Evolutionary conservation across 2,113 vertebrate species (phyloP), one percentile per base, ranked within the genome.

Genomic region (Hippocampus barbouri): DNA sequence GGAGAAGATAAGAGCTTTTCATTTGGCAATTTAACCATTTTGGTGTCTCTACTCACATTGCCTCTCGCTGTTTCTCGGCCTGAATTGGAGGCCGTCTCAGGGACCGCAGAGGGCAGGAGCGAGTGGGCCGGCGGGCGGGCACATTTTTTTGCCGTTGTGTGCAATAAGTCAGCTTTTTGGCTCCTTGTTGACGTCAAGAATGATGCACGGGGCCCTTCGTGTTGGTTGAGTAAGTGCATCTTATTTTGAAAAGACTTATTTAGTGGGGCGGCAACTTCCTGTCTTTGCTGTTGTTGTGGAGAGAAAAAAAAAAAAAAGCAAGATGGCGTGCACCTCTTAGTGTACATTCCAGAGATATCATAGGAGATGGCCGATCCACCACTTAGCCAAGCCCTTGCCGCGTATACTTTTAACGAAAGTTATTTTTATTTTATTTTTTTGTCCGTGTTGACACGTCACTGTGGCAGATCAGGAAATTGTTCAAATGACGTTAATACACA

Each of bases 51-150:
- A 1, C 2, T n/a, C 53, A 23, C 2, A 23, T 23, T 56, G n/a
- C 53, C 53, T 56, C 53, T 56, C n/a, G 21, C 53, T 23, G 53
- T 56, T 23, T n/a, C 49, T 49, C 71, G 80, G 82, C 82, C 84
- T 86, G 77, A 83, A 80, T 82, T 79, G 83, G 82, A 89, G 88
- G 86, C 89, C 83, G 89, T 90, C 91, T 93, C 91, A 92, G 91
- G 91, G 89, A 90, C 83, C 72, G 79, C 72, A 76, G 83, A 62
- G 66, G 40, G 16, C 54, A 49, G 9, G 38, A 16, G 59, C 34
- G 27, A 38, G 30, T 0, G 30, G 1, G 68, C 30, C 66, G 57
- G 25, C 47, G 63, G n/a, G 5, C 34, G 49, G 59, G 23, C 66
- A 49, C 71, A 51, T 75, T 45, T 57, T 20, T 69, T 15, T 78